Evolutionary conservation across 2,797 vertebrate genomes (phyloP).

Genomic region (Spinibarbus caldwelli): DNA sequence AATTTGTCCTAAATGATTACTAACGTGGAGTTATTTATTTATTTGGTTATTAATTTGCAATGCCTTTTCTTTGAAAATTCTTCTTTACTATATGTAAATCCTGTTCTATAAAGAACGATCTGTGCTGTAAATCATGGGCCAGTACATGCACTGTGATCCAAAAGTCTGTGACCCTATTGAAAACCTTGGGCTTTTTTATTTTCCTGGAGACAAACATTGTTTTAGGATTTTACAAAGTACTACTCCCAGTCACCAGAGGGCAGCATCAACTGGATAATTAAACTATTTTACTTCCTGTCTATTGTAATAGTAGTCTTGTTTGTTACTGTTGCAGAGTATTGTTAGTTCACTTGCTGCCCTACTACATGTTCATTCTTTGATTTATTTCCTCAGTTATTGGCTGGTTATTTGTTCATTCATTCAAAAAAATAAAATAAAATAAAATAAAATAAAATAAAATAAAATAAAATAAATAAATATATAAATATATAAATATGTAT

Average conservation of each 20-base stretch:
- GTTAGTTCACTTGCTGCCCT: background rate
- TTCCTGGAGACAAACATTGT: background rate
- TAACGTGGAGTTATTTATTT: constrained; percentile 30
- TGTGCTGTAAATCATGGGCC: background rate
- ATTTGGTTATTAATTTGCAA: background rate
- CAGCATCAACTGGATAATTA: background rate
- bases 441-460: too few species aligned
- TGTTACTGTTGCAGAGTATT: background rate
- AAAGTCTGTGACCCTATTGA: background rate
- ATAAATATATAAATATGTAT: too few species aligned
- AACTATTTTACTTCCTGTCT: background rate
- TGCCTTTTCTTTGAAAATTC: background rate
- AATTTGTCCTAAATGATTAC: constrained; percentile 34
- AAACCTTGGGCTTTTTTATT: too few species aligned
- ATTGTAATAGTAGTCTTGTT: background rate
- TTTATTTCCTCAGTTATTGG: background rate
- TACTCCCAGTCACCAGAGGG: background rate
- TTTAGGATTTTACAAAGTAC: background rate
- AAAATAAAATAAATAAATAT: too few species aligned
- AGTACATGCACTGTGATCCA: background rate
- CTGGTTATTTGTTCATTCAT: too few species aligned
- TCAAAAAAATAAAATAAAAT: too few species aligned
- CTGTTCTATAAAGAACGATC: background rate
- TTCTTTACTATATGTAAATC: background rate
- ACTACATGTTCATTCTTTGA: background rate